Percentiles rank a stretch among this genome's conserved stretches.
Conservation (phyloP, 2,888 invertebrate species). For the Stenolophus ochropezus region DNA sequence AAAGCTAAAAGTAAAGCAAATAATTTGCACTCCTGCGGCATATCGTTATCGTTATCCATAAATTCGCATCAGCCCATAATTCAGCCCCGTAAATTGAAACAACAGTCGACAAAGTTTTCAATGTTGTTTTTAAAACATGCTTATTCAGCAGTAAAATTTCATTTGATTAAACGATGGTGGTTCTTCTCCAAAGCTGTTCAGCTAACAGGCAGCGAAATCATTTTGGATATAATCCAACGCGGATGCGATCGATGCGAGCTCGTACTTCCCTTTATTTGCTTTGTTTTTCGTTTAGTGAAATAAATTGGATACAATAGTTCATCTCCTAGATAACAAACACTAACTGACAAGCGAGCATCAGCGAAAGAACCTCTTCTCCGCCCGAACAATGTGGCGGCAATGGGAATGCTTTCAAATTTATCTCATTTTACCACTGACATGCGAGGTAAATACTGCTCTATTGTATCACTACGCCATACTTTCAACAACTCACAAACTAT, state of each 20-base stretch:
- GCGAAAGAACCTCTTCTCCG: not conserved
- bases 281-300: conserved; percentile 51
- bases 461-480: not conserved
- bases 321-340: conserved; percentile 46
- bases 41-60: conserved; percentile 31
- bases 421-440: conserved; percentile 15
- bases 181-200: conserved; percentile 36
- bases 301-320: conserved; percentile 56
- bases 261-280: conserved; percentile 39
- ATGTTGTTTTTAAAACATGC: conserved; percentile 43
- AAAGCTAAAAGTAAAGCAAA: conserved; percentile 20
- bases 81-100: conserved; percentile 31
- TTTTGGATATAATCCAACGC: conserved; percentile 54
- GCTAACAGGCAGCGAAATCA: conserved; percentile 35
- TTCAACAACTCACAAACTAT: not conserved
- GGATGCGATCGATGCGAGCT: conserved; percentile 29
- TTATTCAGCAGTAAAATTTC: conserved; percentile 53
- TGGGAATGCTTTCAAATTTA: conserved; percentile 32
- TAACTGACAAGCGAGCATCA: conserved; percentile 39
- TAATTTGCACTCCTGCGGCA: conserved; percentile 21
- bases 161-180: conserved; percentile 43
- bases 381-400: not conserved
- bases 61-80: conserved; percentile 23
- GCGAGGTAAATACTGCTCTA: not conserved
- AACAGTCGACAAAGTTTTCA: conserved; percentile 34